These are phyloP conservation scores for Mungos mungo DNA, from an alignment of 2,113 vertebrate genomes.

Conservation along the genomic window DNA sequence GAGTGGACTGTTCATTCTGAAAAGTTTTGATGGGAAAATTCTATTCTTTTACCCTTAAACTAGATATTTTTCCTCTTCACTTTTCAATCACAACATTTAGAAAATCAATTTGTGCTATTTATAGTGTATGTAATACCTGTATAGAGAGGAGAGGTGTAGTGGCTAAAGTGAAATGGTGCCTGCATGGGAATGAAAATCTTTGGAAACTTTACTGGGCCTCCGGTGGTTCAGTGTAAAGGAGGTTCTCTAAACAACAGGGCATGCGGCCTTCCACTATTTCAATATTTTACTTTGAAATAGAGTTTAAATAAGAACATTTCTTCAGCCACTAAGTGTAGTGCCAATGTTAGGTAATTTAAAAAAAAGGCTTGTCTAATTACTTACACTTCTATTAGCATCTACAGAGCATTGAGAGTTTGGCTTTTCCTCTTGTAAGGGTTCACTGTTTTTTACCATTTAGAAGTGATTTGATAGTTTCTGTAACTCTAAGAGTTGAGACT, in stretches of 20 bases:
- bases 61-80: background rate
- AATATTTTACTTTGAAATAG: conserved; percentile 27
- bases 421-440: background rate
- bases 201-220: background rate
- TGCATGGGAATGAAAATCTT: background rate
- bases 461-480: background rate
- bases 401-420: background rate
- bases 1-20: background rate
- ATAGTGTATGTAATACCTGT: background rate
- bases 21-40: conserved; percentile 27
- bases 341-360: background rate
- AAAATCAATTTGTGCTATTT: background rate
- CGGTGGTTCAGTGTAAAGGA: background rate
- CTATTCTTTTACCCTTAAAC: background rate
- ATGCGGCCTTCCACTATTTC: background rate
- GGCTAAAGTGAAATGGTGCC: background rate
- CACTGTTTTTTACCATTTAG: background rate
- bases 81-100: conserved; percentile 2
- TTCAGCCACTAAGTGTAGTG: background rate
- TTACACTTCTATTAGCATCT: background rate
- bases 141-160: background rate
- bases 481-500: conserved; percentile 41
- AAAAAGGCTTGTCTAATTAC: background rate
- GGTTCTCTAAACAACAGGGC: background rate
- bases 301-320: conserved; percentile 15